A percentile compares a stretch with the other conserved stretches of the same genome.
Evolutionary conservation across 2,797 vertebrate genomes (phyloP).

Genomic region (Peromyscus melanophrys): DNA sequence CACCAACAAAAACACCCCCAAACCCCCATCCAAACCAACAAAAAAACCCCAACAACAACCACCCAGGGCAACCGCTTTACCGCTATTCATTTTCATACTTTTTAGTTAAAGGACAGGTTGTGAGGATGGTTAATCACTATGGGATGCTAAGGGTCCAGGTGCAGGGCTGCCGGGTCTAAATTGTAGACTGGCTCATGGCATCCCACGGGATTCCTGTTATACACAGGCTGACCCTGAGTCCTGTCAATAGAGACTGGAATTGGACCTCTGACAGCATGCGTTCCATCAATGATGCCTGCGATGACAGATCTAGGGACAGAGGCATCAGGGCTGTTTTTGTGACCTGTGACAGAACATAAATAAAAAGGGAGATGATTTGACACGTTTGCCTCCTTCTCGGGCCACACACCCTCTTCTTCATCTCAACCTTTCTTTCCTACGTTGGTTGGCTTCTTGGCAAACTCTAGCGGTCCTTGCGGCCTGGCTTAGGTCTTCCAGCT

Average conservation of each 20-base stretch:
- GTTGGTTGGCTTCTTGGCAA: neutral
- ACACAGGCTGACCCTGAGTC: neutral
- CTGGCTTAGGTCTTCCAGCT: neutral
- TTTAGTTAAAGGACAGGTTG: constrained; percentile 18
- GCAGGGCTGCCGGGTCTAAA: neutral
- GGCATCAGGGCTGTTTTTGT: constrained; percentile 6
- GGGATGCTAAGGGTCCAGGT: neutral
- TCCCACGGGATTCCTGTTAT: neutral
- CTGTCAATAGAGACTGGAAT: neutral
- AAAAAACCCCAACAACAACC: neutral
- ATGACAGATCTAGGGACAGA: neutral
- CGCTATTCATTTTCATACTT: neutral
- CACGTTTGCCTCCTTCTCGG: neutral
- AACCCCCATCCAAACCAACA: neutral
- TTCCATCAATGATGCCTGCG: neutral
- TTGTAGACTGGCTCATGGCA: neutral
- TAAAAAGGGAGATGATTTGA: neutral
- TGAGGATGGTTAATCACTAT: neutral
- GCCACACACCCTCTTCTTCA: neutral
- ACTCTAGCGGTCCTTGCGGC: neutral
- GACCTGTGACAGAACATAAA: neutral
- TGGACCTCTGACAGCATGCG: neutral
- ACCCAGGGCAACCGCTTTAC: neutral
- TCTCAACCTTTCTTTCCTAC: neutral
- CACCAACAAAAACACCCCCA: neutral